Evolutionary conservation across 2,797 vertebrate species (phyloP).

Genomic region (Anniella stebbinsi): DNA sequence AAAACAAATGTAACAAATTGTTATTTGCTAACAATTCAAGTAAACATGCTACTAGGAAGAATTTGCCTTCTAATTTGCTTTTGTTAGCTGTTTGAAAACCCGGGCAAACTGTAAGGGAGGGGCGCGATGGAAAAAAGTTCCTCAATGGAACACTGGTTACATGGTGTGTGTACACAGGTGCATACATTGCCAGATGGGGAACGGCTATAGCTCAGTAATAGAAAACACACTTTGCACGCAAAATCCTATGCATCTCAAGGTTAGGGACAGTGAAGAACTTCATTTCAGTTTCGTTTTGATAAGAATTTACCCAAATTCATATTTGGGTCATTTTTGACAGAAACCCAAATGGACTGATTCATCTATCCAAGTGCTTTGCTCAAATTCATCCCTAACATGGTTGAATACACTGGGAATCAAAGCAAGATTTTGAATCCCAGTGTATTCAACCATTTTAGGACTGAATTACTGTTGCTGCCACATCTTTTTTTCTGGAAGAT

Average conservation of each 20-base stretch:
- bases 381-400: too few species aligned
- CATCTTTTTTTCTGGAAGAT: too few species aligned
- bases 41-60: slow-evolving; percentile 21
- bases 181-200: background rate
- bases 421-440: too few species aligned
- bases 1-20: slow-evolving; percentile 30
- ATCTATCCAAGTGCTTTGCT: too few species aligned
- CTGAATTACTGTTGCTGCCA: too few species aligned
- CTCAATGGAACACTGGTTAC: background rate
- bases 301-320: too few species aligned
- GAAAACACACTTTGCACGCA: background rate
- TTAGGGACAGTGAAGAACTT: too few species aligned
- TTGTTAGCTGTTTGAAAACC: background rate
- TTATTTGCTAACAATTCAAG: slow-evolving; percentile 22
- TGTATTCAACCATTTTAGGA: too few species aligned
- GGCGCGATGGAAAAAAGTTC: background rate
- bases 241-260: background rate
- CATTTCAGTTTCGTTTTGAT: background rate
- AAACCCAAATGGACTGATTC: too few species aligned
- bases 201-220: background rate
- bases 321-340: too few species aligned
- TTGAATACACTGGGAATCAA: too few species aligned
- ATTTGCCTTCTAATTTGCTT: slow-evolving; percentile 30
- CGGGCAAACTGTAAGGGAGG: slow-evolving; percentile 6
- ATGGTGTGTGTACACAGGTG: background rate